Evolutionary conservation across 2,113 vertebrate species (phyloP), one percentile per base, ranked within the genome.

Genomic region (Leuciscus idus): DNA sequence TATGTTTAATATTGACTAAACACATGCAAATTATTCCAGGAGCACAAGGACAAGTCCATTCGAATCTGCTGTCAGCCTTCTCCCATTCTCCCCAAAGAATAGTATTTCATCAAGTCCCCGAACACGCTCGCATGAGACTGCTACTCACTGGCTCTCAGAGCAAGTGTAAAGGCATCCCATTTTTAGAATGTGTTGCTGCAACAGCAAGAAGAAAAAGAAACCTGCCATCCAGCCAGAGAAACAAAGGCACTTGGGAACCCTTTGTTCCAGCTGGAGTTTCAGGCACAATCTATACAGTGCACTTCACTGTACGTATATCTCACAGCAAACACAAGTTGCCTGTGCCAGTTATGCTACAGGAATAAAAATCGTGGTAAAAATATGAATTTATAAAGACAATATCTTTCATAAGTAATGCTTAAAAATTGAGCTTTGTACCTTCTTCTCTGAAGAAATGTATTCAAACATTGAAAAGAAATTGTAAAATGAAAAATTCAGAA

Each of bases 181-280:
- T 82, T 82, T 70, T 70, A 82, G 80, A 82, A 82, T 62, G 80
- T 82, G 62, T 52, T 66, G 62, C 46, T 82, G 78, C 13, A 80
- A 80, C 57, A 80, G 55, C 19, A 39, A 80, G 33, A 62, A 80
- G 33, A 62, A 68, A 64, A 64, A 82, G 17, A 13, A 64, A 52
- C 26, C 62, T 82, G 46, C 43, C 26, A 82, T 82, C 39, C 80
- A 82, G 64, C 43, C 61, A 13, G 43, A 82, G 62, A 50, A 81
- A 81, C 61, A 66, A 66, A 66, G 43, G 50, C 62, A 82, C 62
- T 70, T 66, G 80, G 46, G 62, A 82, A 33, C 64, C 52, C n/a
- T 77, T 77, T 77, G 39, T 48, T 82, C 86, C 81, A 87, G 89
- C 89, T 91, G 84, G 87, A 90, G 85, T 91, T 89, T 85, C 83